These are phyloP conservation scores for Cetoscarus ocellatus DNA, from an alignment of 2,797 vertebrate genomes.

Conservation along the genomic window DNA sequence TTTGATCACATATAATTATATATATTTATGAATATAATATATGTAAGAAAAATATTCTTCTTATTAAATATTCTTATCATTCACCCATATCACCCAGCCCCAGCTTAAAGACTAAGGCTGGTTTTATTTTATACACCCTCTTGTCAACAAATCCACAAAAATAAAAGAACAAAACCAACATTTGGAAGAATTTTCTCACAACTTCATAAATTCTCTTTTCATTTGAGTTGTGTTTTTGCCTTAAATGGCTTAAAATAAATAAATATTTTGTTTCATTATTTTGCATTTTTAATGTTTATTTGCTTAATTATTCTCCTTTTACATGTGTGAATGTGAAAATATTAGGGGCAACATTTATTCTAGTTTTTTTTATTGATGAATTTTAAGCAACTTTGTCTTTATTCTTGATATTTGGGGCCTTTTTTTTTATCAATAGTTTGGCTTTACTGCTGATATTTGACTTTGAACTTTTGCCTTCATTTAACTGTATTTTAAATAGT, in stretches of 20 bases:
- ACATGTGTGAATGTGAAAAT: too few relatives aligned
- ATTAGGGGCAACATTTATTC: too few relatives aligned
- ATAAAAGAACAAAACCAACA: slow-evolving; percentile 19
- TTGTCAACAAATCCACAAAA: slow-evolving; percentile 49
- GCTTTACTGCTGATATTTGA: too few relatives aligned
- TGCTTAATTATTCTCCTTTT: too few relatives aligned
- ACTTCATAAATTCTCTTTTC: not conserved
- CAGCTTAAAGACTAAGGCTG: slow-evolving; percentile 18
- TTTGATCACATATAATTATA: slow-evolving; percentile 18
- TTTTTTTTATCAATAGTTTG: too few relatives aligned
- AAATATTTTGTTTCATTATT: not conserved
- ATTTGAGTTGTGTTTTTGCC: not conserved
- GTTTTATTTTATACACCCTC: slow-evolving; percentile 4
- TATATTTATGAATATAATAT: slow-evolving; percentile 28
- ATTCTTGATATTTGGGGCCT: too few relatives aligned
- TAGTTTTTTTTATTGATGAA: too few relatives aligned
- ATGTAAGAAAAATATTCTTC: slow-evolving; percentile 45
- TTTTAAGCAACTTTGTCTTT: too few relatives aligned
- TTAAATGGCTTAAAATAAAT: not conserved
- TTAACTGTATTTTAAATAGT: too few relatives aligned
- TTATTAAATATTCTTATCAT: slow-evolving; percentile 35
- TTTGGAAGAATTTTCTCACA: rapidly evolving
- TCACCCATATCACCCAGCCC: slow-evolving; percentile 23
- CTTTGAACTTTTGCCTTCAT: too few relatives aligned
- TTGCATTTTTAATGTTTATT: too few relatives aligned